Evolutionary conservation across 1,140 invertebrate genomes (phyloP), one percentile per base, ranked within the genome.

Genomic region (Drosophila malerkotliana): DNA sequence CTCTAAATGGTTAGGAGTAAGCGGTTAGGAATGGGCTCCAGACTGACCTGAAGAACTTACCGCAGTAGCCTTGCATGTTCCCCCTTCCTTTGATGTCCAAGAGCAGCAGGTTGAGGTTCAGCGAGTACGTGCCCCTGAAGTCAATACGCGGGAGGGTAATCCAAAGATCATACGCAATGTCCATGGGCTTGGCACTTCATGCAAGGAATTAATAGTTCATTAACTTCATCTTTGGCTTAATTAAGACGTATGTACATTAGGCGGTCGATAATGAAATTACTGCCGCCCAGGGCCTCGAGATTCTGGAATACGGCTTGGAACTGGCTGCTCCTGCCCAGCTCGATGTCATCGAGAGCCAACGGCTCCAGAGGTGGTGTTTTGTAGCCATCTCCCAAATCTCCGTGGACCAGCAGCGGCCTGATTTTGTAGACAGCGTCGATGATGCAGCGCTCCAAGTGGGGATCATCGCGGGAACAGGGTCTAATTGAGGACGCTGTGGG

Each of bases 21-120:
- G 26, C 0, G 4, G 26, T 28, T 28, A 28, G 26, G 26, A 28
- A 6, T 28, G 26, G 26, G 6, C 26, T 28, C 6, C 5, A 5
- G 6, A 6, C 34, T n/a, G 41, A 47, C 14, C 92, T 93, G 92
- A 92, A 12, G 34, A 37, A 92, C 93, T 93, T 92, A 95, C 95
- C 47, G 93, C 94, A 79, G 92, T 93, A 73, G 8, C 94, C 94
- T 3, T 92, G 92, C 7, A 95, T 91, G 39, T 93, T 92, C 21
- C 95, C 95, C 15, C 90, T 92, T 51, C 94, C 95, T 57, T 93
- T 82, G 24, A 95, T 92, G 44, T 93, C 92, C 10, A 95, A 81
- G n/a, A 95, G 60, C 10, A 91, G 54, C 47, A 91, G 66, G 52
- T 90, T 87, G 8, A 93, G 92, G 47, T 92, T 92, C 48, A 94